phyloP scores from a whole-genome alignment of 2,113 vertebrate genomes.

The Octodon degus region DNA sequence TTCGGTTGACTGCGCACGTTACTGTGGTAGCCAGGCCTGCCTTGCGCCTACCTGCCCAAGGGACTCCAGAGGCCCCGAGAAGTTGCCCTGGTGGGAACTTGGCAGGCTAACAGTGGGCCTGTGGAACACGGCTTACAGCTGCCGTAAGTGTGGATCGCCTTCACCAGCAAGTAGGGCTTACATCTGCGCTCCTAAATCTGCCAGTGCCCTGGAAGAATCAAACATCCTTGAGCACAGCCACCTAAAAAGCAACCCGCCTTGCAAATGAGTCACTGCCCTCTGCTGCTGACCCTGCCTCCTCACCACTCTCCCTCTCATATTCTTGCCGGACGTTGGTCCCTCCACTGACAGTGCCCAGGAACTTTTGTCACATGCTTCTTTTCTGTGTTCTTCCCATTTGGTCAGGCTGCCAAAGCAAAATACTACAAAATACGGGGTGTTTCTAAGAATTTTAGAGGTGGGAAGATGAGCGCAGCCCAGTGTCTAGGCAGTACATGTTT shows the following conservation, averaged over 20 bases:
- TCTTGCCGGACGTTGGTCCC: neutral
- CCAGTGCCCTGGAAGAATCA: neutral
- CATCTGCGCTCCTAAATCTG: neutral
- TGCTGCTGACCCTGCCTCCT: neutral
- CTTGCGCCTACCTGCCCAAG: neutral
- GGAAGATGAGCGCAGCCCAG: rapidly evolving
- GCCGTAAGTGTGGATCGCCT: neutral
- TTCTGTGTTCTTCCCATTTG: neutral
- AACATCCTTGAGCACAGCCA: neutral
- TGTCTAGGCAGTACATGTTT: neutral
- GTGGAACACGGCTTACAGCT: neutral
- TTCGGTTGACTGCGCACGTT: neutral
- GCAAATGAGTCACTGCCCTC: neutral
- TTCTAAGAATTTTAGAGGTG: neutral
- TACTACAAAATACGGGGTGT: neutral
- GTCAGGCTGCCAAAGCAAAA: neutral
- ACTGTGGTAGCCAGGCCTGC: neutral
- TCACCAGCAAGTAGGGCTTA: neutral
- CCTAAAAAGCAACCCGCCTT: neutral
- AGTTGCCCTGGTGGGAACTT: neutral
- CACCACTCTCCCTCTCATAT: neutral
- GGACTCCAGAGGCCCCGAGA: neutral
- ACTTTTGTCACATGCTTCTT: neutral
- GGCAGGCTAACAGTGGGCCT: neutral
- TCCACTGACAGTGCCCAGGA: neutral